Conservation (phyloP, 2,888 invertebrate genomes). For the Helicoverpa assulta region DNA sequence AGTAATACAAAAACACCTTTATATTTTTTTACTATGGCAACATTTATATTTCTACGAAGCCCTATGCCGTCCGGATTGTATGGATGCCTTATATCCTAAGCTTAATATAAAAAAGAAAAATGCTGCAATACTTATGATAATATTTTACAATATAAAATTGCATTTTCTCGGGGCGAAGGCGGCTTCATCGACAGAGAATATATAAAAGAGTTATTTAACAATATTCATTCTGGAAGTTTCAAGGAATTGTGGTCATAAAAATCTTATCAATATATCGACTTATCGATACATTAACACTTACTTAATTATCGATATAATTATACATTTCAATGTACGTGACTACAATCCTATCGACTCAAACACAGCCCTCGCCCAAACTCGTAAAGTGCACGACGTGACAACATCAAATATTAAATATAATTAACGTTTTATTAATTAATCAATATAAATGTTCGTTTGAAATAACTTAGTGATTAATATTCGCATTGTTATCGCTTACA, state of each 20-base stretch:
- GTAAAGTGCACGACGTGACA: conserved; percentile 80
- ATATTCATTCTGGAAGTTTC: conserved; percentile 10
- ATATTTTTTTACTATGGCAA: conserved; percentile 84
- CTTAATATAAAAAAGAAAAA: conserved; percentile 74
- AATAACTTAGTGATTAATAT: conserved; percentile 86
- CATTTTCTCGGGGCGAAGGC: conserved; percentile 63
- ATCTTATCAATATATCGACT: conserved; percentile 32
- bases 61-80: conserved; percentile 70
- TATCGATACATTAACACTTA: conserved; percentile 39
- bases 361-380: conserved; percentile 44
- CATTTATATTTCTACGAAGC: conserved; percentile 78
- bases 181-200: conserved; percentile 7
- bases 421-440: conserved; percentile 75
- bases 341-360: conserved; percentile 11
- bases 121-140: conserved; percentile 72
- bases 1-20: conserved; percentile 73
- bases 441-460: conserved; percentile 73
- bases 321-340: conserved; percentile 31
- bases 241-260: conserved; percentile 15
- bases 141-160: conserved; percentile 74
- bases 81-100: conserved; percentile 79
- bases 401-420: conserved; percentile 79
- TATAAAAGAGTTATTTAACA: conserved; percentile 24
- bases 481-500: conserved; percentile 85
- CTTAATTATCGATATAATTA: conserved; percentile 27